Conservation (phyloP, 1,140 invertebrate species). For the Drosophila bocki region DNA sequence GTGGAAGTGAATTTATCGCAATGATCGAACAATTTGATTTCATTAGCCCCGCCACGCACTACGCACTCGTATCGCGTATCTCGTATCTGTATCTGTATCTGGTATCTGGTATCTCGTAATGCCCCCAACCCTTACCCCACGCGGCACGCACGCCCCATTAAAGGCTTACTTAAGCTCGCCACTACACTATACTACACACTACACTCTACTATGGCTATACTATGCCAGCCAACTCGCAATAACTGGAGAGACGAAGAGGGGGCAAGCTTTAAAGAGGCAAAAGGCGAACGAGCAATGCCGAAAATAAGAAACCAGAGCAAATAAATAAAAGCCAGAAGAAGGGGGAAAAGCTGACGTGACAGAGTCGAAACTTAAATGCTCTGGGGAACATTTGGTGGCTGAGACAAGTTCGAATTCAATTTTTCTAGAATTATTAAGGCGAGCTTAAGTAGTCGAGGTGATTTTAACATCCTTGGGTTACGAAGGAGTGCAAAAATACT, state of each 20-base stretch:
- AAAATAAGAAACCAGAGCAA: conserved; percentile 53
- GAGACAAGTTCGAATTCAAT: not conserved
- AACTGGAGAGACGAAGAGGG: not conserved
- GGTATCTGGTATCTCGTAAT: conserved; percentile 8
- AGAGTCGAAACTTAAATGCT: conserved; percentile 36
- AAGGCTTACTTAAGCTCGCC: conserved; percentile 46
- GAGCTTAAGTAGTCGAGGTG: not conserved
- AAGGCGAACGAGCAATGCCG: conserved; percentile 30
- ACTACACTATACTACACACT: conserved; percentile 6
- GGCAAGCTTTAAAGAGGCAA: conserved; percentile 40
- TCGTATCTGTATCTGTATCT: conserved; percentile 2
- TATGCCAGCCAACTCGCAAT: not conserved
- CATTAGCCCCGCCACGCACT: conserved; percentile 33
- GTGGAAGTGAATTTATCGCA: conserved; percentile 79
- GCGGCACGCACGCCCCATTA: conserved; percentile 41
- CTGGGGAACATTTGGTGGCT: conserved; percentile 19
- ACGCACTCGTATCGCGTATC: not conserved
- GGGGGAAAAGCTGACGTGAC: conserved; percentile 27
- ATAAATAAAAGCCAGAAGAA: conserved; percentile 35
- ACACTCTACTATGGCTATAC: not conserved
- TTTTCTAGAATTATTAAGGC: not conserved
- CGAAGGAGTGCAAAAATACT: not conserved
- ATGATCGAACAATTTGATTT: conserved; percentile 74
- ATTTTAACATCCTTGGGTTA: not conserved
- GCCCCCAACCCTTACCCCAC: conserved; percentile 1